Percentiles rank a stretch among this genome's conserved stretches.
Conservation (phyloP, 2,113 vertebrate genomes). For the Archocentrus centrarchus region DNA sequence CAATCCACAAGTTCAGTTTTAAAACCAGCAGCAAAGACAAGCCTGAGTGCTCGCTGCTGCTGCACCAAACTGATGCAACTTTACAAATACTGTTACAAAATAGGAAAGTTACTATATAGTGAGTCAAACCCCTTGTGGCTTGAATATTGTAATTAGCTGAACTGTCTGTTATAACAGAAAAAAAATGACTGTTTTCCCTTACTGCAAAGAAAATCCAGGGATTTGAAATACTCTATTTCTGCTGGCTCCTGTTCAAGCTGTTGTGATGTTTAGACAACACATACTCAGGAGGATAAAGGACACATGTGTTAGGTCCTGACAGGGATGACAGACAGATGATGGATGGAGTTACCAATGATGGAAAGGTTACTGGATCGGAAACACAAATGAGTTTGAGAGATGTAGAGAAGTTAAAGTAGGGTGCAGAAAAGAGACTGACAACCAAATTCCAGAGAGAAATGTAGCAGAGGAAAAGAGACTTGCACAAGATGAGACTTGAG, state of each 20-base stretch:
- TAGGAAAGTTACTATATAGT: slow-evolving; percentile 24
- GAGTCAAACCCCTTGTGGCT: slow-evolving; percentile 24
- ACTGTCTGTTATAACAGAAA: slow-evolving; percentile 59
- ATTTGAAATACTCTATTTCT: slow-evolving; percentile 23
- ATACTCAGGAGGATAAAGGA: slow-evolving; percentile 35
- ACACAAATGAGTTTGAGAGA: slow-evolving; percentile 17
- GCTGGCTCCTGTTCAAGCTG: slow-evolving; percentile 27
- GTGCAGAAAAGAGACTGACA: background rate
- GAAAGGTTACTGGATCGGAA: slow-evolving; percentile 5
- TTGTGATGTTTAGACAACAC: slow-evolving; percentile 57
- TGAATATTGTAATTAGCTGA: slow-evolving; percentile 59
- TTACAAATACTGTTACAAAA: slow-evolving; percentile 24
- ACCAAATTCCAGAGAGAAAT: slow-evolving; percentile 35
- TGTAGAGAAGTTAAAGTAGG: slow-evolving; percentile 5
- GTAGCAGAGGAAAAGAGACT: slow-evolving; percentile 21
- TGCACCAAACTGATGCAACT: slow-evolving; percentile 25
- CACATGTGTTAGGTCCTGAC: background rate
- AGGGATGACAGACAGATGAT: slow-evolving; percentile 28
- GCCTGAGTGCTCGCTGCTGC: background rate
- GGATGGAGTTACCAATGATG: background rate
- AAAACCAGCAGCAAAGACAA: background rate
- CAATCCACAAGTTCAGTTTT: background rate
- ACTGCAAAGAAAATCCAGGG: slow-evolving; percentile 21
- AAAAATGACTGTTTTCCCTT: background rate
- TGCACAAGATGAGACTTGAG: slow-evolving; percentile 40